Evolutionary conservation across 2,113 vertebrate species (phyloP), one percentile per base, ranked within the genome.

Genomic region (Murina feae): DNA sequence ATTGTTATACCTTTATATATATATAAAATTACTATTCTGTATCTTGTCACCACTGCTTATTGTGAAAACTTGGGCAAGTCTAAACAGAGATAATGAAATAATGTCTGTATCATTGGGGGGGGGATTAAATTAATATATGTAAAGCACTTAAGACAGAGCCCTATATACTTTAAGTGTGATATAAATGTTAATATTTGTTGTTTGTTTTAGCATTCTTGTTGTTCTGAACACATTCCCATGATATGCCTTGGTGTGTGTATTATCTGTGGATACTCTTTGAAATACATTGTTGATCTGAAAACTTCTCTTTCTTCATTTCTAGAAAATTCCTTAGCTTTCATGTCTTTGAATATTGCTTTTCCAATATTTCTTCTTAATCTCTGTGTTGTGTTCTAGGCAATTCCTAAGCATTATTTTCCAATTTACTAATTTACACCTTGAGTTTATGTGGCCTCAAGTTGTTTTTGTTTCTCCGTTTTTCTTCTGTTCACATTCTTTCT

Each of bases 311-410:
- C n/a, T 89, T 91, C 28, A 83, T 18, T 88, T 89, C 44, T 63
- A 84, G 85, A 76, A 89, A 89, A 89, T 85, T 65, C 14, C 32
- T 72, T 79, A 65, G 37, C 32, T 2, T 94, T 92, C 69, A 9
- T 87, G 32, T 78, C 44, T 92, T 92, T 63, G 53, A 78, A 71
- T 92, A 84, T 76, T 95, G 51, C 9, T 84, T 83, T 88, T 92
- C 72, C 44, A 37, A 1, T 79, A 44, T 79, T 71, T 16, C 53
- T 79, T 65, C 86, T 81, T 86, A 80, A 65, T 74, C 25, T 85
- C 55, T 58, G 37, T 86, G 17, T 89, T 65, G 47, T 55, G 13
- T 74, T 85, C 71, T 68, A 80, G 47, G 25, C 39, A 58, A 14
- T 83, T 84, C 47, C n/a, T 75, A 32, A 72, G 32, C 65, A 55